These are phyloP conservation scores for Melitaea cinxia DNA, from an alignment of 1,140 invertebrate species.

Conservation along the genomic window DNA sequence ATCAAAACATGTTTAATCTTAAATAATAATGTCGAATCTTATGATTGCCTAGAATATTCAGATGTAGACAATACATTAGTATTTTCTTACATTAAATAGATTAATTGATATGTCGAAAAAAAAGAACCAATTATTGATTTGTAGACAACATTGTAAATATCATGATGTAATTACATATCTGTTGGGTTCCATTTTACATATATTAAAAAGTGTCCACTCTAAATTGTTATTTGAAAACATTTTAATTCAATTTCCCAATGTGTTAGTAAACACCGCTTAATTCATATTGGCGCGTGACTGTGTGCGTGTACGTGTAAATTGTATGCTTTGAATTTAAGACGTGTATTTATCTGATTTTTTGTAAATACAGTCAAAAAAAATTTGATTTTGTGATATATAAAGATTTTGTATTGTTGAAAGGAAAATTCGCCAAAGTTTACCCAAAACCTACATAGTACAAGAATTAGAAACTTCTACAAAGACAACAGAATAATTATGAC, in stretches of 20 bases:
- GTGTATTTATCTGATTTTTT: no score
- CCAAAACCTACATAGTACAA: no score
- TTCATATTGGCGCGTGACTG: no score
- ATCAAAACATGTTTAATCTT: not conserved
- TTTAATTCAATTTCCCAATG: not conserved
- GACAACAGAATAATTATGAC: no score
- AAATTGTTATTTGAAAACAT: not conserved
- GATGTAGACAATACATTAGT: slow-evolving; percentile 59
- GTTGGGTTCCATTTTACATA: slow-evolving; percentile 50
- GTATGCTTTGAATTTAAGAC: no score
- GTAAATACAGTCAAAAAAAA: no score
- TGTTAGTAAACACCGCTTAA: no score
- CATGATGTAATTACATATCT: slow-evolving; percentile 56
- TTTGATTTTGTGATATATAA: no score
- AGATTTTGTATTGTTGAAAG: no score
- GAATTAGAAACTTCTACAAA: no score
- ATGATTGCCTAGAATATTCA: slow-evolving; percentile 50
- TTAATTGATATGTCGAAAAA: slow-evolving; percentile 26
- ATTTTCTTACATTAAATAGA: slow-evolving; percentile 46
- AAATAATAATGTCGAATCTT: slow-evolving; percentile 37
- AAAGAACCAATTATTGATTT: slow-evolving; percentile 47
- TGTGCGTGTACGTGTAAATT: no score
- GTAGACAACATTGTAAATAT: slow-evolving; percentile 54
- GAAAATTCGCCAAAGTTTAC: no score
- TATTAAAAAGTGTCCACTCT: slow-evolving; percentile 24